phyloP scores from a whole-genome alignment of 2,888 invertebrate species.

The Agrotis puta region DNA sequence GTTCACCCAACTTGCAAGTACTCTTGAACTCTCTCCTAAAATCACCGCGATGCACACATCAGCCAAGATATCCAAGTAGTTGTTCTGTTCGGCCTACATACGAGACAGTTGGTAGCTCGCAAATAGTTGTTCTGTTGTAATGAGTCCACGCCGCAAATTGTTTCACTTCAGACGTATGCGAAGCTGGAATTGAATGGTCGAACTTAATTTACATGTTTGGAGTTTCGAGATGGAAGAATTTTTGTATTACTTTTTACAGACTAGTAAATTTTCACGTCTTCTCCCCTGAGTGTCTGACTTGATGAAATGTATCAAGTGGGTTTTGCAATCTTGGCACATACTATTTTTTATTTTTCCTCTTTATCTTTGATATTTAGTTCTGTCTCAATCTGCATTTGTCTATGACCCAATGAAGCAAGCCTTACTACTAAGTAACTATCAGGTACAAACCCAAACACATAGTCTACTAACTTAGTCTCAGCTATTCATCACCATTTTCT shows the following conservation, averaged over 20 bases:
- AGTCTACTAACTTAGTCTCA: no score
- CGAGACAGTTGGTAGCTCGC: constrained; percentile 41
- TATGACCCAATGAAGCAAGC: no score
- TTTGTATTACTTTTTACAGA: not conserved
- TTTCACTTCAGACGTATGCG: constrained; percentile 49
- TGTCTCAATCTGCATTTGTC: no score
- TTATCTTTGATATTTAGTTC: no score
- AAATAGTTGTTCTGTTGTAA: constrained; percentile 58
- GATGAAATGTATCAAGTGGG: no score
- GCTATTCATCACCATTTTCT: no score
- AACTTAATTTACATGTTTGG: constrained; percentile 46
- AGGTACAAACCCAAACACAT: no score
- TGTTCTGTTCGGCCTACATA: constrained; percentile 36
- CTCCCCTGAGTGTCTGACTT: no score
- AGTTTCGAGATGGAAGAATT: not conserved
- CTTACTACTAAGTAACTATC: no score
- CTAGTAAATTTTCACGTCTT: no score
- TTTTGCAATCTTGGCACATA: no score
- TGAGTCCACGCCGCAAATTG: constrained; percentile 57
- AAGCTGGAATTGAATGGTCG: constrained; percentile 28
- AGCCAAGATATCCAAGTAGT: constrained; percentile 33
- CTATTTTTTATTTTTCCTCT: no score
- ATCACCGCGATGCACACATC: constrained; percentile 23
- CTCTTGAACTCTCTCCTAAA: not conserved
- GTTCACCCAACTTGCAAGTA: constrained; percentile 16